Conservation (phyloP, 2,888 invertebrate genomes). For the Hylaea fasciaria region DNA sequence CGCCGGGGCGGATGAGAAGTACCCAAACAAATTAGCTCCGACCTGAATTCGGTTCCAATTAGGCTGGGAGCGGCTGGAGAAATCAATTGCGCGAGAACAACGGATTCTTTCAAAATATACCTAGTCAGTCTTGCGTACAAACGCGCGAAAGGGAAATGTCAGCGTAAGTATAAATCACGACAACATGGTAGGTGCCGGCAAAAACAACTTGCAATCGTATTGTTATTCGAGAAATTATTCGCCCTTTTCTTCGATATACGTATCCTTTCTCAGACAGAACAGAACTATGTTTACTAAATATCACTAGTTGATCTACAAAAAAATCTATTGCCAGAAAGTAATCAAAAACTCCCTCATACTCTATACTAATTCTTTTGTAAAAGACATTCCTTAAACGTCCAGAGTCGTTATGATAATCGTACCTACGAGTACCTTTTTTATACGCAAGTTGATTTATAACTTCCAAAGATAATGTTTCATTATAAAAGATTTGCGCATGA, state of each 20-base stretch:
- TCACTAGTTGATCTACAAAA: no score
- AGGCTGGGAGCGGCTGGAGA: conserved; percentile 6
- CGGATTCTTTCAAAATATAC: background rate
- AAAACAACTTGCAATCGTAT: no score
- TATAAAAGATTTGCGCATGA: conserved; percentile 37
- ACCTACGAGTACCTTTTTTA: conserved; percentile 40
- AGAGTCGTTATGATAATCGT: conserved; percentile 44
- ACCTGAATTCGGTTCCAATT: conserved; percentile 19
- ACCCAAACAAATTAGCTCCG: conserved; percentile 42
- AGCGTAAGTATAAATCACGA: no score
- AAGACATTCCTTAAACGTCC: conserved; percentile 39
- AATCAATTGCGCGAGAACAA: conserved; percentile 7
- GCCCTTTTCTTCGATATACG: no score
- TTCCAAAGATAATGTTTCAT: conserved; percentile 42
- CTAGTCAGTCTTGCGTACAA: background rate
- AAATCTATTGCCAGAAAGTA: background rate
- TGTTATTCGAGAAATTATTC: no score
- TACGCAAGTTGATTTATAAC: conserved; percentile 45
- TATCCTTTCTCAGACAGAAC: no score
- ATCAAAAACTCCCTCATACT: conserved; percentile 1
- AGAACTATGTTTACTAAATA: no score
- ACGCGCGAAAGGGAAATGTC: no score
- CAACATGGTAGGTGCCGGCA: no score
- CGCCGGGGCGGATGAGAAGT: conserved; percentile 28
- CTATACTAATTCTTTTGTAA: conserved; percentile 29